phyloP scores from a whole-genome alignment of 2,888 invertebrate genomes.

The Rhogogaster chlorosoma region DNA sequence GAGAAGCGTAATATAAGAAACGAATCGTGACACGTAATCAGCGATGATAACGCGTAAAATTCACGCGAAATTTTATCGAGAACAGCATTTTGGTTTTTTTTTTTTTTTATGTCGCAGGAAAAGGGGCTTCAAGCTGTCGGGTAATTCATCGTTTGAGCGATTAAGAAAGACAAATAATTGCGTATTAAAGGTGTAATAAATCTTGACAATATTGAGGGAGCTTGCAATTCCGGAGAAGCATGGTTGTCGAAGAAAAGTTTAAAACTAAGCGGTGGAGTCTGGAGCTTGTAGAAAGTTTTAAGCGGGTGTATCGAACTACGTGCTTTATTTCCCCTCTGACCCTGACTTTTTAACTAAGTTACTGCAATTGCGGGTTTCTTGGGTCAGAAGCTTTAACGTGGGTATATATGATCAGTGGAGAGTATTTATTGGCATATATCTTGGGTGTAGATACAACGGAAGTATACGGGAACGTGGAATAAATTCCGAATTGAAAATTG shows the following conservation, averaged over 20 bases:
- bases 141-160: no score
- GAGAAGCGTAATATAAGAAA: background rate
- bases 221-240: background rate
- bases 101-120: no score
- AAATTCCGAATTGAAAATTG: background rate
- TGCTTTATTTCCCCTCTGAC: background rate
- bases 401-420: background rate
- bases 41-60: no score
- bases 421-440: background rate
- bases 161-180: no score
- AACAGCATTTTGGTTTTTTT: no score
- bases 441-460: background rate
- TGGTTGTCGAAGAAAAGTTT: background rate
- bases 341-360: background rate
- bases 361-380: background rate
- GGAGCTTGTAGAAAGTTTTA: background rate
- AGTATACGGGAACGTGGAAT: background rate
- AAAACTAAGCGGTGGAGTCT: background rate
- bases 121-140: no score
- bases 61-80: no score
- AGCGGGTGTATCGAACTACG: background rate
- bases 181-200: background rate
- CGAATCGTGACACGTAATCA: background rate
- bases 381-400: background rate
- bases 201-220: background rate